phyloP scores from a whole-genome alignment of 2,113 vertebrate genomes.

The Jaculus jaculus region DNA sequence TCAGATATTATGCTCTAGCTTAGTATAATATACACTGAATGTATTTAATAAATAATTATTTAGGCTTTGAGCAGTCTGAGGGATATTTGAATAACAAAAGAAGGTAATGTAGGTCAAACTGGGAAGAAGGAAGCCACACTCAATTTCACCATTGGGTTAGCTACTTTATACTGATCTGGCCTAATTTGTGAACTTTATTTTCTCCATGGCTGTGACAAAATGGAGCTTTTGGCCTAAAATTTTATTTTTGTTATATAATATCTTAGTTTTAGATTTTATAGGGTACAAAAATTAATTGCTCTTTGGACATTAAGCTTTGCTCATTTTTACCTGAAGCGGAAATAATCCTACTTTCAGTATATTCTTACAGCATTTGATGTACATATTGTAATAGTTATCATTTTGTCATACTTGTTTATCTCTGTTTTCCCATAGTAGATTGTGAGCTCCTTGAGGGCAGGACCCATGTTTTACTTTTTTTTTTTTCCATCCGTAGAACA shows the following conservation, averaged over 20 bases:
- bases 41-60: slow-evolving; percentile 41
- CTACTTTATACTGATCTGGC: slow-evolving; percentile 18
- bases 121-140: slow-evolving; percentile 10
- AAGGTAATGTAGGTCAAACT: slow-evolving; percentile 46
- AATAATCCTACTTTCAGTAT: slow-evolving; percentile 49
- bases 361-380: slow-evolving; percentile 31
- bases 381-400: slow-evolving; percentile 42
- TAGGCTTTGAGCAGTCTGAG: not conserved
- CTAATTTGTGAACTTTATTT: slow-evolving; percentile 64
- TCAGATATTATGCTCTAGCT: not conserved
- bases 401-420: slow-evolving; percentile 55
- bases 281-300: slow-evolving; percentile 20
- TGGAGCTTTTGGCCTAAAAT: slow-evolving; percentile 41
- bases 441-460: slow-evolving; percentile 79
- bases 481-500: slow-evolving; percentile 29
- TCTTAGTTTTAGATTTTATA: slow-evolving; percentile 53
- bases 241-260: slow-evolving; percentile 22
- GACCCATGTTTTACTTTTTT: slow-evolving; percentile 40
- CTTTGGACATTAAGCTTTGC: slow-evolving; percentile 10
- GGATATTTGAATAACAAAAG: slow-evolving; percentile 31
- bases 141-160: slow-evolving; percentile 11
- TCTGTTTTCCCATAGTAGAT: slow-evolving; percentile 65
- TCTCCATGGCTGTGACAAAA: not conserved
- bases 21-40: slow-evolving; percentile 38
- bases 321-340: slow-evolving; percentile 57